Evolutionary conservation across 2,888 invertebrate genomes (phyloP), one percentile per base, ranked within the genome.

Genomic region (Euzetes globulus): DNA sequence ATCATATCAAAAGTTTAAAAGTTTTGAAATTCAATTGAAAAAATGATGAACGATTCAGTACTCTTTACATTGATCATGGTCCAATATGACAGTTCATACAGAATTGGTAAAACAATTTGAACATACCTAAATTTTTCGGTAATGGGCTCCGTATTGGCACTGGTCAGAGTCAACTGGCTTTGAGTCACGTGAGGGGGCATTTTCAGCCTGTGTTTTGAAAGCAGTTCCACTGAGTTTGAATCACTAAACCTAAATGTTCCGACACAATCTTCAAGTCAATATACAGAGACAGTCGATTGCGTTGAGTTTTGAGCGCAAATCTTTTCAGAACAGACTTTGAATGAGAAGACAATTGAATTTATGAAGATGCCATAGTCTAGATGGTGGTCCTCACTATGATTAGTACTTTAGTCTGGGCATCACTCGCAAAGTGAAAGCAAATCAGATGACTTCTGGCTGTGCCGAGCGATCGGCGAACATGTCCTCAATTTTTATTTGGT

Each of bases 151-250:
- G 9, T 76, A 29, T 74, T 74, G 72, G 76, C 74, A 74, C 77
- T 77, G 22, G 77, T 77, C 19, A 77, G 72, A 72, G 77, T 77
- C 74, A 77, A 74, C 70, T 77, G 77, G 52, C 77, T 77, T 72
- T 77, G 77, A 29, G 77, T 77, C 17, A 77, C 77, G 41, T 65
- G n/a, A 3, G 17, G 19, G 1, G 65, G 65, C 65, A 65, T n/a
- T n/a, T n/a, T n/a, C n/a, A n/a, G n/a, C n/a, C n/a, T n/a, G n/a
- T n/a, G n/a, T n/a, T n/a, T n/a, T n/a, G n/a, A n/a, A n/a, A n/a
- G n/a, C n/a, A n/a, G n/a, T n/a, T n/a, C n/a, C n/a, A n/a, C n/a
- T n/a, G n/a, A n/a, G n/a, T n/a, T n/a, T n/a, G n/a, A n/a, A n/a
- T n/a, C n/a, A n/a, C n/a, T n/a, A n/a, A n/a, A n/a, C n/a, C n/a